These are phyloP conservation scores for Stegodyphus dumicola DNA, from an alignment of 1,140 invertebrate genomes.

Conservation along the genomic window DNA sequence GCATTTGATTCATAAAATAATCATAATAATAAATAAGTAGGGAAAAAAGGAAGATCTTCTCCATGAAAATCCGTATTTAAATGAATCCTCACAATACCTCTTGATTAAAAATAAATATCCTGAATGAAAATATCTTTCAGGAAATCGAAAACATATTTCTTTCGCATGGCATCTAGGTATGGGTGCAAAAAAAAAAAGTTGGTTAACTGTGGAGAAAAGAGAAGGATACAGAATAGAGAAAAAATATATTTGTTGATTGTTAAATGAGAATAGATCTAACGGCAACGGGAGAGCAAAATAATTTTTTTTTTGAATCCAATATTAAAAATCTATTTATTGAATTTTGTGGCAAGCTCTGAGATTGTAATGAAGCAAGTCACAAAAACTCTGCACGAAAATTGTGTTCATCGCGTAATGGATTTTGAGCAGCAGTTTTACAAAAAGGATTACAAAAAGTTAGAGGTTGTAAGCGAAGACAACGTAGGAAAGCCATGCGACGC, in stretches of 20 bases:
- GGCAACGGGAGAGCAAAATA: neutral
- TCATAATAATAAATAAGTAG: too few relatives aligned
- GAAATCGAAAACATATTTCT: conserved; percentile 30
- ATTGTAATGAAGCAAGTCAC: conserved; percentile 15
- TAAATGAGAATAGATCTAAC: conserved; percentile 9
- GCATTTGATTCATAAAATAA: too few relatives aligned
- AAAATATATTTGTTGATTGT: conserved; percentile 11
- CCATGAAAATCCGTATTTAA: neutral
- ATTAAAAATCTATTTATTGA: conserved; percentile 50
- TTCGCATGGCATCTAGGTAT: neutral
- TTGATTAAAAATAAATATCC: conserved; percentile 61
- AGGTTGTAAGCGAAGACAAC: too few relatives aligned
- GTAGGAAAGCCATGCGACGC: too few relatives aligned
- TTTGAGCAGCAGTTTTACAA: neutral
- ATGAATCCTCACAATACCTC: neutral
- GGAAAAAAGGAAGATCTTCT: neutral
- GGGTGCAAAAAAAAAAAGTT: neutral
- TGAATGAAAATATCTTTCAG: conserved; percentile 40
- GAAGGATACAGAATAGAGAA: conserved; percentile 1
- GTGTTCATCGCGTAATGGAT: conserved; percentile 41
- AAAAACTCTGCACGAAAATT: conserved; percentile 14
- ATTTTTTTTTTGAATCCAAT: neutral
- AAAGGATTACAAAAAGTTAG: too few relatives aligned
- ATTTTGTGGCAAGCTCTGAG: neutral
- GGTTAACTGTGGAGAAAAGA: conserved; percentile 1